Evolutionary conservation across 2,797 vertebrate species (phyloP).

Genomic region (Sorex maritimensis): DNA sequence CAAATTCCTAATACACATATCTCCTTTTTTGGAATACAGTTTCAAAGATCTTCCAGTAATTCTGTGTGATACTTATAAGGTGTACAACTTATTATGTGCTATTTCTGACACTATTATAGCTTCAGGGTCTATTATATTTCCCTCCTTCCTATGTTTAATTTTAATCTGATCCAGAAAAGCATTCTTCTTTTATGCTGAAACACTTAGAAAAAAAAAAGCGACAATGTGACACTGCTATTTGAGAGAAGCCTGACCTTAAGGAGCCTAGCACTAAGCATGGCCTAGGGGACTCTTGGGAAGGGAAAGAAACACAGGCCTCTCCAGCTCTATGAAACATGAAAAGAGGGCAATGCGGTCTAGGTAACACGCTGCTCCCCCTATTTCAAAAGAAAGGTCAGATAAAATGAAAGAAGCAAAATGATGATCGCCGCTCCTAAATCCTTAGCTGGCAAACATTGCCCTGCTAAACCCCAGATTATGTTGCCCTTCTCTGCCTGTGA

Average conservation of each 20-base stretch:
- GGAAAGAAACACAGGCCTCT: accelerated
- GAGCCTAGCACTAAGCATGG: too few species aligned
- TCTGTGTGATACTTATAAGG: background rate
- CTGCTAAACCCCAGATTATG: background rate
- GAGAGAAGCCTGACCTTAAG: background rate
- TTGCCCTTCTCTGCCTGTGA: background rate
- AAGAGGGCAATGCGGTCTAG: background rate
- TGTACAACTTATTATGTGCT: background rate
- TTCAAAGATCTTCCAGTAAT: background rate
- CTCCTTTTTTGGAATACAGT: background rate
- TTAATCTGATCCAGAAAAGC: conserved; percentile 46
- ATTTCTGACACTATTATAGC: background rate
- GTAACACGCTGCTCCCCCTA: background rate
- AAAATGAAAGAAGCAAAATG: background rate
- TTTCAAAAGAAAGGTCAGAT: conserved; percentile 6
- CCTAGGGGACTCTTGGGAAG: background rate
- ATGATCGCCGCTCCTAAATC: background rate
- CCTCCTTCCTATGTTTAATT: conserved; percentile 39
- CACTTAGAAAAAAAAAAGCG: too few species aligned
- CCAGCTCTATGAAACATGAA: background rate
- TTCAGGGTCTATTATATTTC: background rate
- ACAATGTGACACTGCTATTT: background rate
- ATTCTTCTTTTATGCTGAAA: background rate
- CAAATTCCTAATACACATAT: background rate
- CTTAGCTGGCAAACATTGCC: background rate